Evolutionary conservation across 2,888 invertebrate species (phyloP), one percentile per base, ranked within the genome.

Genomic region (Trilocha varians): DNA sequence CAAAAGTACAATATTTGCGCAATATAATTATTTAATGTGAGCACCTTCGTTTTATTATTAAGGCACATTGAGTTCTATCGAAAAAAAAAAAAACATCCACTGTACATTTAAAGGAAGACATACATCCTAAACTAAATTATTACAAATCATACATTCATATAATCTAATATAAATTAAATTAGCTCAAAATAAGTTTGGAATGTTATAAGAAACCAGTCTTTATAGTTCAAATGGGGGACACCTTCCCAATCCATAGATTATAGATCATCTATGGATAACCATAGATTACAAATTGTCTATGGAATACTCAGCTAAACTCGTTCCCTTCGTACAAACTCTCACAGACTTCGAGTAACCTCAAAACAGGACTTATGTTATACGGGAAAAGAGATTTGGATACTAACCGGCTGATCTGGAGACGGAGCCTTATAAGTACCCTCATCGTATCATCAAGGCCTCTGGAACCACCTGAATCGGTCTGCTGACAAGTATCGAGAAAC

Each of bases 341-440:
- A 63, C 94, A 95, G 52, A 91, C 91, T 70, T 94, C 94, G 50
- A 96, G 80, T 57, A 96, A 82, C 72, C 93, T 90, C 54, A 95
- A 83, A 44, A 96, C 93, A 34, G 96, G 96, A 59, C 92, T 93
- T 62, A 96, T 96, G 71, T 96, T 96, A 72, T 96, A 96, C 0
- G 96, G 95, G 73, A 95, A 96, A 39, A 95, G 76, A 53, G 93
- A 91, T 62, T 92, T 92, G 0, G 93, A 91, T 5, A 96, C 95
- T 53, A 96, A 79, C 62, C 94, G 88, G 55, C 93, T 93, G 50
- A 96, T 94, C 62, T 95, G 92, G 55, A 93, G 84, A 52, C 94
- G 88, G 44, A 96, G 83, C 41, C 93, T 87, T 61, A 93, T 94
- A 25, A 96, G 77, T 39, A 95, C 93, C 46, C 91, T 88, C 94